A percentile compares a stretch with the other conserved stretches of the same genome.
These are phyloP conservation scores for Ptychodera flava DNA, from an alignment of 35 echinoderm and acorn worm genomes.

Conservation along the genomic window DNA sequence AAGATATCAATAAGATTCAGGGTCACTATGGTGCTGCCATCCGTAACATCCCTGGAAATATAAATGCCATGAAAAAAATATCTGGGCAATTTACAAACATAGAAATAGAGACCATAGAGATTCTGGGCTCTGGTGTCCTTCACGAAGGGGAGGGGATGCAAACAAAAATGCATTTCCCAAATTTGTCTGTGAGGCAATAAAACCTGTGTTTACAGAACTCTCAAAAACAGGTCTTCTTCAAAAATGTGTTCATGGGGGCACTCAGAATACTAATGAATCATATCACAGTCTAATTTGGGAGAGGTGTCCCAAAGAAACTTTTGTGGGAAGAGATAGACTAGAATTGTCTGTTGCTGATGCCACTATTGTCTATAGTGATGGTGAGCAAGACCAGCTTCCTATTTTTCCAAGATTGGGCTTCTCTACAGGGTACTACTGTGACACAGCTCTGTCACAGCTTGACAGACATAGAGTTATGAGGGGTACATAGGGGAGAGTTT, in stretches of 20 bases:
- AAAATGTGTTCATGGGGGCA: neutral
- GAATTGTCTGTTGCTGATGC: conserved; percentile 15
- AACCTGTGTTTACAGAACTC: neutral
- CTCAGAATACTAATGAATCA: too few species aligned
- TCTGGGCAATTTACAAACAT: conserved; percentile 11
- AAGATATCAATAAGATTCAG: neutral
- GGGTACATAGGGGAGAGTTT: too few species aligned
- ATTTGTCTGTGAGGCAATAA: conserved; percentile 16
- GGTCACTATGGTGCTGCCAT: conserved; percentile 26
- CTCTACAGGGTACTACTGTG: conserved; percentile 13
- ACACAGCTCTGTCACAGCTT: too few species aligned
- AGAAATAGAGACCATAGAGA: conserved; percentile 6
- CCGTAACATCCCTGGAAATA: conserved; percentile 1
- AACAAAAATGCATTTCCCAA: conserved; percentile 23
- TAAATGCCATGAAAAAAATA: conserved; percentile 9
- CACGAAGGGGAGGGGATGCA: neutral
- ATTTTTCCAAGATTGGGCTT: neutral
- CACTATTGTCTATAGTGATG: conserved; percentile 18
- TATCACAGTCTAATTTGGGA: conserved; percentile 12
- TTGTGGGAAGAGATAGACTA: conserved; percentile 12
- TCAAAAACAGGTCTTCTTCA: neutral
- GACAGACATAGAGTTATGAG: too few species aligned
- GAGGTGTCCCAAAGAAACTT: conserved; percentile 14
- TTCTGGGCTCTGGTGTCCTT: conserved; percentile 17
- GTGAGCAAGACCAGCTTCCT: neutral